Percentiles rank a stretch among this genome's conserved stretches.
Evolutionary conservation across 2,113 vertebrate species (phyloP).

Genomic region (Pseudonaja textilis): DNA sequence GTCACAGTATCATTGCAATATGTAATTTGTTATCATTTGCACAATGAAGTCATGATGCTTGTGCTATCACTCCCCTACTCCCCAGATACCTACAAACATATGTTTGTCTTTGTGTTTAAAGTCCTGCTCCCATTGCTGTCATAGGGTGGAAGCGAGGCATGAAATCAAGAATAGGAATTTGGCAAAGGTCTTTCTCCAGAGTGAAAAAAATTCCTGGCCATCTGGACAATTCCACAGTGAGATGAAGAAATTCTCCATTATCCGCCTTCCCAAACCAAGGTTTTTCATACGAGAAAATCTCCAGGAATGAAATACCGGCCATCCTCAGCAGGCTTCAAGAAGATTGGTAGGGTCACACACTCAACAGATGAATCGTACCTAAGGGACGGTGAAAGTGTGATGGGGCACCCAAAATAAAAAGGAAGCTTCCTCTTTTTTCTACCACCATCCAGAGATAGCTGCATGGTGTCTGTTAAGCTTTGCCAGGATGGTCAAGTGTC

Average conservation of each 20-base stretch:
- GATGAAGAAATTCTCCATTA: not conserved
- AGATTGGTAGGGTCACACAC: not conserved
- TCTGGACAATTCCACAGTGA: not conserved
- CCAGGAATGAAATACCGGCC: not conserved
- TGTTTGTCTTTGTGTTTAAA: not conserved
- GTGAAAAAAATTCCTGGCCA: not conserved
- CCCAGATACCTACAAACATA: not conserved
- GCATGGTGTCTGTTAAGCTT: not conserved
- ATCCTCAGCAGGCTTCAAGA: not conserved
- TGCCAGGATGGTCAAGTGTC: not conserved
- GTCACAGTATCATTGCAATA: not conserved
- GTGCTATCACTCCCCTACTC: not conserved
- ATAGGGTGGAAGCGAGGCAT: not conserved
- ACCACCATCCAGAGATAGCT: not conserved
- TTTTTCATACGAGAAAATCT: not conserved
- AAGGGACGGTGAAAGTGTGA: not conserved
- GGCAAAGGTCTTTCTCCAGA: not conserved
- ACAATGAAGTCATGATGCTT: not conserved
- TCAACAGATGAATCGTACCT: not conserved
- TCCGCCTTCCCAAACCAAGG: not conserved
- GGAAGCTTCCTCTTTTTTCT: not conserved
- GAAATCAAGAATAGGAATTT: not conserved
- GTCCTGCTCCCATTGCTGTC: not conserved
- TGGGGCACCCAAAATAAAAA: not conserved
- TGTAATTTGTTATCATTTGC: not conserved